Evolutionary conservation across 2,888 invertebrate genomes (phyloP), one percentile per base, ranked within the genome.

Genomic region (Aphodius sticticus): DNA sequence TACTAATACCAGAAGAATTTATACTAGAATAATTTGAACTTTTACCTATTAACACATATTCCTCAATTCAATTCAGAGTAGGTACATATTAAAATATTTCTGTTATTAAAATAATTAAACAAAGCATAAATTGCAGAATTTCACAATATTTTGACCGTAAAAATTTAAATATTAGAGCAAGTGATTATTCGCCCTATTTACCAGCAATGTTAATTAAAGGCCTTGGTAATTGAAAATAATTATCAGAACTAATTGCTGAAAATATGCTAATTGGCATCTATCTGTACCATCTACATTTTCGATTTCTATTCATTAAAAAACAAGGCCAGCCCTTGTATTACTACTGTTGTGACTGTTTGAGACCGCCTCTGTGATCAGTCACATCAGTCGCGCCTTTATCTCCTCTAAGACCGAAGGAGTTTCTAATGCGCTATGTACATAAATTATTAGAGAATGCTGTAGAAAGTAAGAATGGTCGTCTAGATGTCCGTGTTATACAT

Each of bases 121-220:
- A 75, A 26, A 15, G 9, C 26, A 70, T 7, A 70, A 70, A 16
- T 6, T 36, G 16, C 26, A 16, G 16, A 26, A 72, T 72, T 5
- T 12, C 53, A 53, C 7, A 53, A 53, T 53, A 53, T 53, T 53
- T 53, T 53, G 53, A 53, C 53, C 53, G 53, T 53, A 53, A 72
- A 35, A n/a, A 16, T 36, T 86, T 86, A 85, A 85, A 86, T 84
- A 85, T 84, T 82, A 81, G 83, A 83, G 82, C 83, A 77, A 16
- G 84, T 85, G 83, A 53, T 53, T 53, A 53, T 53, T 53, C 53
- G 53, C 12, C 12, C 53, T 53, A 53, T 53, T 53, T 53, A 53
- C 53, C 53, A 53, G 26, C 26, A 26, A 26, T 26, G 26, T 26
- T 26, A 26, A 26, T 26, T 26, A 26, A 26, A 26, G 53, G 53